Evolutionary conservation across 2,113 vertebrate genomes (phyloP).

Genomic region (Antigone vipio): DNA sequence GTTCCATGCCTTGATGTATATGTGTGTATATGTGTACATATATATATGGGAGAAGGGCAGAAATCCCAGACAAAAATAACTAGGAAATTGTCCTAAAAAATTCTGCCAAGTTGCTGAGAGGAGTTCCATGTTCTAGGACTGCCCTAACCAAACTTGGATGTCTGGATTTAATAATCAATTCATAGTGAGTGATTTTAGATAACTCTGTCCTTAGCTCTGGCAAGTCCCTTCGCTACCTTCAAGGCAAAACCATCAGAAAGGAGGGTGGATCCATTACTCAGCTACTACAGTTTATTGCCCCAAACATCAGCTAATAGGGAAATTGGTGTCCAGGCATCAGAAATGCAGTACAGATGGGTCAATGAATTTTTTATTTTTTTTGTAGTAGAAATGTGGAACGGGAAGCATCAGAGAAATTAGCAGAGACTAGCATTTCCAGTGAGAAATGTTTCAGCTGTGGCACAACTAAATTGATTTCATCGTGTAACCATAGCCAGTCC

Average conservation of each 20-base stretch:
- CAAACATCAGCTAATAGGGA: background rate
- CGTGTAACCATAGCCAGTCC: background rate
- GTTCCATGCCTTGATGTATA: background rate
- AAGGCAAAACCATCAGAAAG: background rate
- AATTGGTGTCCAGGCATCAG: background rate
- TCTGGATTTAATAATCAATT: background rate
- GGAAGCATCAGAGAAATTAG: background rate
- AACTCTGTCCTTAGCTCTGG: background rate
- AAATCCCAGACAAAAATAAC: background rate
- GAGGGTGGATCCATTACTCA: background rate
- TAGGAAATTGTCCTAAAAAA: background rate
- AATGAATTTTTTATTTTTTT: background rate
- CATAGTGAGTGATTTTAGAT: background rate
- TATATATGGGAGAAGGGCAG: background rate
- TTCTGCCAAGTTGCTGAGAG: background rate
- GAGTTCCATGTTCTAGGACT: background rate
- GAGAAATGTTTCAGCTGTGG: background rate
- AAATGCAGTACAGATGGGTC: background rate
- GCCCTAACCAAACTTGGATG: background rate
- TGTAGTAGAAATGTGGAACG: background rate
- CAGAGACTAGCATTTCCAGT: background rate
- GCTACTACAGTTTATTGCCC: background rate
- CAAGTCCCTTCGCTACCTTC: background rate
- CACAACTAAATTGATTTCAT: background rate
- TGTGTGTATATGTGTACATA: background rate